Evolutionary conservation across 2,797 vertebrate genomes (phyloP), one percentile per base, ranked within the genome.

Genomic region (Sarcophilus harrisii): DNA sequence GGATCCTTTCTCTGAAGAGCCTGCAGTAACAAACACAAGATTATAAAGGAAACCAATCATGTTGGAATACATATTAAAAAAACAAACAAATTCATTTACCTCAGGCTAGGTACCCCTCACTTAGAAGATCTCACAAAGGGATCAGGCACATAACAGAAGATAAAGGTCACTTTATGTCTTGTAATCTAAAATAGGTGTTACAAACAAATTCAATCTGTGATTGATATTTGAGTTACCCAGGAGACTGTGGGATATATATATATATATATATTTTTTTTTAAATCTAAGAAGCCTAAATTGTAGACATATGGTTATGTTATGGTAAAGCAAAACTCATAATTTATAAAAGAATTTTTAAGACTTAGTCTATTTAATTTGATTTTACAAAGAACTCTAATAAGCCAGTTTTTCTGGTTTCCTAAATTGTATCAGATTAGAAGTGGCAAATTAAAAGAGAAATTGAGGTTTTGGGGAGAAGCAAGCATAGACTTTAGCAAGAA

Each of bases 341-440:
- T 97, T 58, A 54, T 93, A 92, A 52, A 32, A 27, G 29, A 27
- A 62, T 62, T 16, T 57, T 95, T 91, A 92, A 73, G 38, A 38
- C 45, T 95, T 24, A 93, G 54, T 21, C 16, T 11, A 27, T 94
- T 95, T 93, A 66, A 59, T 94, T 95, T 92, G 66, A 73, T 28
- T 95, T 12, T 93, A 90, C 5, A 3, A 45, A 96, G 57, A 73
- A 73, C 38, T 73, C n/a, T 73, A 38, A 73, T 93, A 55, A 96
- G 28, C 38, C 93, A 32, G 14, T 28, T 94, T 96, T 93, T 49
- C 57, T 95, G 60, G 57, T 32, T 94, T 94, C 95, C 93, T 92
- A 45, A 3, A 1, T 27, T 95, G 29, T 96, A 30, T 38, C 92
- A 54, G 95, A 96, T 49, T 93, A 52, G 95, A 96, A 21, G 32